These are phyloP conservation scores for Drosophila prolongata DNA, from an alignment of 2,888 invertebrate species.

Conservation along the genomic window DNA sequence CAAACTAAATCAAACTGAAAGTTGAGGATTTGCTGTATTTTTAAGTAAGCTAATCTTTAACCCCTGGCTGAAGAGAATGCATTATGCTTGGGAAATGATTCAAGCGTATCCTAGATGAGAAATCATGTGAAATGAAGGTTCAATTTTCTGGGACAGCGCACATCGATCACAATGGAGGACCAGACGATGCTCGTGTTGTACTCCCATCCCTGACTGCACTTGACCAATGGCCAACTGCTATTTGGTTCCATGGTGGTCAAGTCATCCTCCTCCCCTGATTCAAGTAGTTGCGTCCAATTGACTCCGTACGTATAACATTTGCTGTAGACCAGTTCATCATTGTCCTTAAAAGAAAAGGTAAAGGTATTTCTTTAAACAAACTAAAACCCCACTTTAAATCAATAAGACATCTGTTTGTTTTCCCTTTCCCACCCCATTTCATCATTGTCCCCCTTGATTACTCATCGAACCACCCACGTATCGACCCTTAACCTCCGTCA, in stretches of 20 bases:
- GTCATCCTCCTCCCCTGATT: constrained; percentile 52
- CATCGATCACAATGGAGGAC: constrained; percentile 94
- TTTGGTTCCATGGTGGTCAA: constrained; percentile 84
- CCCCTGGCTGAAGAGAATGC: not conserved
- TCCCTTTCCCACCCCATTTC: not conserved
- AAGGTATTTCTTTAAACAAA: not conserved
- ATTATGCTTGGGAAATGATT: constrained; percentile 49
- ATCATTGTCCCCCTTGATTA: constrained; percentile 1
- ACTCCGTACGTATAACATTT: constrained; percentile 90
- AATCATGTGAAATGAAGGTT: constrained; percentile 14
- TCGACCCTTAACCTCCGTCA: constrained; percentile 29
- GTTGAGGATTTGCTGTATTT: not conserved
- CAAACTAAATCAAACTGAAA: constrained; percentile 93
- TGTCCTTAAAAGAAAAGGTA: constrained; percentile 12
- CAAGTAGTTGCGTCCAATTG: constrained; percentile 88
- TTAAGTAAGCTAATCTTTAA: not conserved
- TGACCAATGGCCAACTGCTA: constrained; percentile 87
- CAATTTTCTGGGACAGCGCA: constrained; percentile 84
- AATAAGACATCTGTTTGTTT: not conserved
- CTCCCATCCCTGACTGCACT: constrained; percentile 92
- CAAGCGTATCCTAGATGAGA: constrained; percentile 51
- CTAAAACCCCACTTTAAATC: not conserved
- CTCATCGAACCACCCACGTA: constrained; percentile 32
- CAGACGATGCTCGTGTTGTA: constrained; percentile 89
- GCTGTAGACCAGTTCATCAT: constrained; percentile 86